Conservation (phyloP, 2,888 invertebrate species). For the Nymphalis polychloros region DNA sequence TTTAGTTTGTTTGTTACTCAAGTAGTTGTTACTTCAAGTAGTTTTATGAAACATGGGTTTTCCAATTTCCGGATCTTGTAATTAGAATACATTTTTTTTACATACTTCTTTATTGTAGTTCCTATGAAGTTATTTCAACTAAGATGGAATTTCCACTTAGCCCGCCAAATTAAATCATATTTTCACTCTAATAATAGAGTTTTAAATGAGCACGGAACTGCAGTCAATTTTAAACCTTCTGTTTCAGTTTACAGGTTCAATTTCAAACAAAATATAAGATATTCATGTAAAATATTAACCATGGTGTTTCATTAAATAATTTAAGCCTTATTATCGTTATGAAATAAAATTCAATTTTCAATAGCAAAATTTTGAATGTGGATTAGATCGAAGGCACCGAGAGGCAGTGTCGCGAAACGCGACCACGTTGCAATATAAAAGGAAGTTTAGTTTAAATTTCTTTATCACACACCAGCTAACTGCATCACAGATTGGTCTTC, state of each 20-base stretch:
- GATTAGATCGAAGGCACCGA: conserved; percentile 56
- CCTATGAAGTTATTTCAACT: conserved; percentile 23
- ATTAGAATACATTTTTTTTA: not conserved
- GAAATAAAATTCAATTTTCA: conserved; percentile 37
- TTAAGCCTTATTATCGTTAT: conserved; percentile 10
- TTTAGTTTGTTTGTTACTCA: too few species aligned
- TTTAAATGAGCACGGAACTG: not conserved
- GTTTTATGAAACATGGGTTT: not conserved
- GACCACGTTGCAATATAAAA: conserved; percentile 80
- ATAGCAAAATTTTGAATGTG: conserved; percentile 37
- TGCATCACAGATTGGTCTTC: conserved; percentile 65
- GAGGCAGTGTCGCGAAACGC: conserved; percentile 79
- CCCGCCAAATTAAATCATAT: conserved; percentile 25
- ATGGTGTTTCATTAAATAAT: not conserved
- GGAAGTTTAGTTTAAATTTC: conserved; percentile 78
- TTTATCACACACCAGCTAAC: conserved; percentile 74
- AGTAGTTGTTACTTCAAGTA: too few species aligned
- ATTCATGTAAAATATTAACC: conserved; percentile 31
- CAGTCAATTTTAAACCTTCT: conserved; percentile 44
- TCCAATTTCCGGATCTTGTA: not conserved
- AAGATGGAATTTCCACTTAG: conserved; percentile 8
- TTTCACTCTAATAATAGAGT: conserved; percentile 29
- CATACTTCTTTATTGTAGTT: conserved; percentile 10
- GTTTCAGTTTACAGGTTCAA: conserved; percentile 43
- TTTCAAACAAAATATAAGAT: conserved; percentile 37